These are phyloP conservation scores for Myodes glareolus DNA, from an alignment of 2,113 vertebrate species.

Conservation along the genomic window DNA sequence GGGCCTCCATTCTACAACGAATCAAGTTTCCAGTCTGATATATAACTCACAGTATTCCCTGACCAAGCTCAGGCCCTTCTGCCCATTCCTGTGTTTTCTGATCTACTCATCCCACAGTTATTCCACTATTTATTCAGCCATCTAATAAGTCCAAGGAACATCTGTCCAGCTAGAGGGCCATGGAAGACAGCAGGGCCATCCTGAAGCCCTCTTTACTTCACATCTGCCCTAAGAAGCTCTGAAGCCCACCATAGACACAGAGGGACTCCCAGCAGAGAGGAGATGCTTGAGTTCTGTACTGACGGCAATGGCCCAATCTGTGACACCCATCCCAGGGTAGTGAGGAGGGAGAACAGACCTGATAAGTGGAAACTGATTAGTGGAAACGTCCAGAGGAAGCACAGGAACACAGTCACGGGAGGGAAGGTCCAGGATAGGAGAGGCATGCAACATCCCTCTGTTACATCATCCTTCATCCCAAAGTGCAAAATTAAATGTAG, in stretches of 20 bases:
- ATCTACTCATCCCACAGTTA: neutral
- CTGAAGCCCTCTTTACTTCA: neutral
- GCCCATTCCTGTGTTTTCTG: neutral
- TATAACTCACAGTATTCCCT: neutral
- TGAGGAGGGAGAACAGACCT: neutral
- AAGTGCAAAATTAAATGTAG: neutral
- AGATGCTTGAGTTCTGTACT: neutral
- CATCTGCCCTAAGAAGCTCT: neutral
- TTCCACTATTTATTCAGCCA: neutral
- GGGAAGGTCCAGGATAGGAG: too few species aligned
- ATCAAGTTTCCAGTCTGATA: neutral
- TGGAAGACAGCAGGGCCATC: neutral
- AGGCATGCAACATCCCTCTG: neutral
- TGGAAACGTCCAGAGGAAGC: neutral
- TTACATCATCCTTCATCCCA: neutral
- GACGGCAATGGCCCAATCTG: neutral
- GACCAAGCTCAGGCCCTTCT: neutral
- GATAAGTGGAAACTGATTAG: neutral
- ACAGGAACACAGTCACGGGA: neutral
- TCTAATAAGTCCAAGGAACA: neutral
- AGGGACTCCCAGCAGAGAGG: neutral
- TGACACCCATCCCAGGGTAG: neutral
- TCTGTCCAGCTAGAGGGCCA: neutral
- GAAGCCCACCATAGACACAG: neutral
- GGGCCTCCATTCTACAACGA: neutral